Percentiles rank a stretch among this genome's conserved stretches.
phyloP scores from a whole-genome alignment of 2,113 vertebrate species.

The Heterotilapia buettikoferi region DNA sequence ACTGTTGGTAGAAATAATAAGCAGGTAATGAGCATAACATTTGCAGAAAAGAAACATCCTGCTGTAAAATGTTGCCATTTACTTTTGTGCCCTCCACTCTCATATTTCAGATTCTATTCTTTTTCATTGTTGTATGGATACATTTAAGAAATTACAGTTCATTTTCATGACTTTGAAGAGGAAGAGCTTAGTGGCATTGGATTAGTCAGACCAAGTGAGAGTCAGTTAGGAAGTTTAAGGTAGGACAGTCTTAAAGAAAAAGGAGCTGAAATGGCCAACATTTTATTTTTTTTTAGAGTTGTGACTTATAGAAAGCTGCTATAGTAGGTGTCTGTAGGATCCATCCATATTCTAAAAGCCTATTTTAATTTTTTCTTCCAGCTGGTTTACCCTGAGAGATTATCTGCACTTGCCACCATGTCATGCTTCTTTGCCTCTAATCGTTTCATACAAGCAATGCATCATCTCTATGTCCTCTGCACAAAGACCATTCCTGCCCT shows the following conservation, averaged over 20 bases:
- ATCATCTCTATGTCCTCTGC: constrained; percentile 57
- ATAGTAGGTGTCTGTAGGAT: neutral
- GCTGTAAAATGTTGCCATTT: neutral
- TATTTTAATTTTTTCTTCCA: constrained; percentile 62
- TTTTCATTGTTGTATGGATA: neutral
- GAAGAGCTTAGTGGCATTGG: neutral
- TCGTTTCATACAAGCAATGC: constrained; percentile 61
- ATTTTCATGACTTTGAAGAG: neutral
- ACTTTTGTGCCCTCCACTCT: neutral
- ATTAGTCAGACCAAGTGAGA: neutral
- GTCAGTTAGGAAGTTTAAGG: neutral
- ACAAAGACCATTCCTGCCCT: constrained; percentile 23
- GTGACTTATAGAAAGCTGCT: neutral
- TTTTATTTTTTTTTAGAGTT: neutral
- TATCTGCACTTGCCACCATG: constrained; percentile 37
- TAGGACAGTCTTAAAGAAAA: neutral
- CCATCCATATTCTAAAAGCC: neutral
- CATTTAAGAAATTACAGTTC: neutral
- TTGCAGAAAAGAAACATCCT: neutral
- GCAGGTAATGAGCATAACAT: neutral
- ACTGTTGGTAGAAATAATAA: neutral
- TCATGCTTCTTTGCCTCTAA: constrained; percentile 58
- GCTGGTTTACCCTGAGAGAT: constrained; percentile 57
- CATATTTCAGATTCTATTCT: neutral
- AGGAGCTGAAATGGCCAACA: neutral